Conservation (phyloP, 1,140 invertebrate species). For the Diorhabda elongata region DNA sequence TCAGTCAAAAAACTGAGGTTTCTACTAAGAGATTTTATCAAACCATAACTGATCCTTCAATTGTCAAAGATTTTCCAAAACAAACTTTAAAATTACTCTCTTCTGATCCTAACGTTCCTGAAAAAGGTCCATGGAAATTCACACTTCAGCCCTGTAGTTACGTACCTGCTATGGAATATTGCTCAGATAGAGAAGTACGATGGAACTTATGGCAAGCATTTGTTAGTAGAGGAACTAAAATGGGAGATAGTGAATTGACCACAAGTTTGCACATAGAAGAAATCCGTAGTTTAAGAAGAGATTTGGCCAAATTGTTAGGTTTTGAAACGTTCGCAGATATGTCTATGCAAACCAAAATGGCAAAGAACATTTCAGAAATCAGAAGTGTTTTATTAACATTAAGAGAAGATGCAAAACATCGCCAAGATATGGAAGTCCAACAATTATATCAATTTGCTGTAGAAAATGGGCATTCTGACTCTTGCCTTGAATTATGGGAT, state of each 20-base stretch:
- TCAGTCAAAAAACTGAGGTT: conserved; percentile 59
- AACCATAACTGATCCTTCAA: conserved; percentile 59
- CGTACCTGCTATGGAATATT: conserved; percentile 74
- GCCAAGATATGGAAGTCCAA: conserved; percentile 72
- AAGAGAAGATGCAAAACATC: conserved; percentile 61
- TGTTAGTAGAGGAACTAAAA: conserved; percentile 64
- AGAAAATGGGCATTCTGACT: conserved; percentile 65
- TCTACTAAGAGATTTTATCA: conserved; percentile 62
- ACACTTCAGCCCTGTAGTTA: conserved; percentile 69
- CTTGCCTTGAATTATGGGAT: conserved; percentile 73
- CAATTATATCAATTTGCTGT: conserved; percentile 70
- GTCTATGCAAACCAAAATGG: conserved; percentile 95
- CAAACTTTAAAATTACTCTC: conserved; percentile 65
- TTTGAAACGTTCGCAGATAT: conserved; percentile 76
- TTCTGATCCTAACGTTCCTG: conserved; percentile 55
- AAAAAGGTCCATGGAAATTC: conserved; percentile 74
- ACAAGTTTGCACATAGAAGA: conserved; percentile 74
- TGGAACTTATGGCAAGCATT: conserved; percentile 81
- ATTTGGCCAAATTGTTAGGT: conserved; percentile 73
- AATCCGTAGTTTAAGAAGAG: conserved; percentile 63
- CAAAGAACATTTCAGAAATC: conserved; percentile 74
- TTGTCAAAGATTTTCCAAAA: conserved; percentile 71
- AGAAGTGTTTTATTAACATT: conserved; percentile 68
- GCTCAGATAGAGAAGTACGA: conserved; percentile 68
- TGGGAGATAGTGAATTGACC: conserved; percentile 60